Evolutionary conservation across 2,797 vertebrate species (phyloP), one percentile per base, ranked within the genome.

Genomic region (Lithobates sylvaticus): DNA sequence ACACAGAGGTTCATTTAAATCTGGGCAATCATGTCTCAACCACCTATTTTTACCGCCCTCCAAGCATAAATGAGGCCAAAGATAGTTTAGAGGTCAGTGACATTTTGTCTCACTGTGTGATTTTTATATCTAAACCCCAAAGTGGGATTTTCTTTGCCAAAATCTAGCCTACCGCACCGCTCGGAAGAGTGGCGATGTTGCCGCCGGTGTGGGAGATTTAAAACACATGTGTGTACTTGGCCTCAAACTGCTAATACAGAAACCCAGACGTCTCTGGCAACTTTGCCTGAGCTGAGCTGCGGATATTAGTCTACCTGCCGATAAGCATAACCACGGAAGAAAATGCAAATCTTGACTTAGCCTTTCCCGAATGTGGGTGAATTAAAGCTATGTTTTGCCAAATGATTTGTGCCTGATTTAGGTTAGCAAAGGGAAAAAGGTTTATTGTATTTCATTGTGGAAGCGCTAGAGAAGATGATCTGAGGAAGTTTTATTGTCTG

Each of bases 361-460:
- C 79, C 85, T 86, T 86, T 82, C 27, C 73, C 42, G 72, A 82
- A 82, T 34, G 73, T 42, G 76, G 84, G 72, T 86, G 85, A 77
- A 69, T 86, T 86, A 86, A 76, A 86, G 78, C 79, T 26, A 21
- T 81, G 84, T 86, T 86, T 86, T 86, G 84, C 78, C 81, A 83
- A 58, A 79, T 87, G 86, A 87, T 83, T 79, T 84, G 86, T 79
- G 81, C 34, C 54, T 83, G 81, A 84, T 87, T 87, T 87, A 87
- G 69, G 81, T 87, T 79, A 79, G 81, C 68, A 83, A 83, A 87
- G 85, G 85, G 85, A 87, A 78, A 67, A 84, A 84, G 86, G 86
- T 87, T 87, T 87, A 87, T 87, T 87, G 86, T 87, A 84, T 84
- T 87, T 87, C 76, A 87, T 78, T 76, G 86, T 76, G 67, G 82